Evolutionary conservation across 2,113 vertebrate genomes (phyloP).

Genomic region (Cololabis saira): DNA sequence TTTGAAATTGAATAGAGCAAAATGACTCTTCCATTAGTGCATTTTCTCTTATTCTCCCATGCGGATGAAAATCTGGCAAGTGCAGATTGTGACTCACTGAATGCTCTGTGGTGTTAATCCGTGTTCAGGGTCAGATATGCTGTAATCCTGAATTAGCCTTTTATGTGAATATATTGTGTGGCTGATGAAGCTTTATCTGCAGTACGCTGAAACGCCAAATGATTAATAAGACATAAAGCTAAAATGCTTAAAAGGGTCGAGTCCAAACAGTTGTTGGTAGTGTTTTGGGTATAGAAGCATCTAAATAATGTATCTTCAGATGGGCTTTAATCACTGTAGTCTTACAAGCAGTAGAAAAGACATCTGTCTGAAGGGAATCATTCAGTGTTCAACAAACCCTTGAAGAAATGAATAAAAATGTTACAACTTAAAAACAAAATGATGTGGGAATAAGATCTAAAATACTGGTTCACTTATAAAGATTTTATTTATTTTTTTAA

Average conservation of each 20-base stretch:
- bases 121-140: conserved; percentile 47
- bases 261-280: too few species aligned
- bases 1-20: conserved; percentile 66
- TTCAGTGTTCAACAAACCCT: too few species aligned
- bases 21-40: conserved; percentile 66
- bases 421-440: not conserved
- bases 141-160: conserved; percentile 30
- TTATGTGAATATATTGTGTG: conserved; percentile 14
- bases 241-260: too few species aligned
- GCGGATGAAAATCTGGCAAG: conserved; percentile 47
- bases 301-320: too few species aligned
- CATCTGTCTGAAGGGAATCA: too few species aligned
- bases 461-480: not conserved
- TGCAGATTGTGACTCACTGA: conserved; percentile 41
- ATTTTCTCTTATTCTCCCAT: conserved; percentile 51
- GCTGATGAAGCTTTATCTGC: conserved; percentile 12
- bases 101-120: conserved; percentile 46
- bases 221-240: too few species aligned
- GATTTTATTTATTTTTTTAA: conserved; percentile 33
- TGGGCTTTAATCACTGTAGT: too few species aligned
- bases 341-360: too few species aligned
- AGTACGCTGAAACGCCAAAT: not conserved
- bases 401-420: conserved; percentile 2
- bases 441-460: conserved; percentile 4
- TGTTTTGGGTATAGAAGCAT: too few species aligned